Base-by-base conservation (phyloP, 2,888 invertebrate species). In the Eudasyphora cyanicolor region DNA sequence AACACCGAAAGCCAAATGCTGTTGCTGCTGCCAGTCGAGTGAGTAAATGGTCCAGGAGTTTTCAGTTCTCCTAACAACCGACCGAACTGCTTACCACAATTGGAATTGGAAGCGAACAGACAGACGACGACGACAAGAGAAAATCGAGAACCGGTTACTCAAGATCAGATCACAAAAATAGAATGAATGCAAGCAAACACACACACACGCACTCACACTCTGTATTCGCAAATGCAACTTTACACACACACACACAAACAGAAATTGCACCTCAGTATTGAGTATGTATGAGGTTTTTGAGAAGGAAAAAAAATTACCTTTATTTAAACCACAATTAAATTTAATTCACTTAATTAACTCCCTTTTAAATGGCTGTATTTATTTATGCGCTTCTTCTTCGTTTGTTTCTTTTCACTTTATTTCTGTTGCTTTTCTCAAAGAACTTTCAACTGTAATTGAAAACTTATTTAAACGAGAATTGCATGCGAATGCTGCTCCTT, bases 101-200 rank as follows among this genome's bases (percentile, higher is more conserved):
- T 60, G 49, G 27, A 60, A 60, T n/a, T 60, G 49, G 27, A 38
- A 19, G 49, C 49, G 12, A 8, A 32, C 6, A 69, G 21, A 45
- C 69, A n/a, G 42, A 57, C 0, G 19, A 12, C 24, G 57, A 8
- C 24, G 51, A 38, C 32, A 35, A 51, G 27, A 73, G 38, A 74
- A 45, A 14, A 60, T 32, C 6, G 35, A 74, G 74, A 84, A 84
- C 84, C 80, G 80, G 84, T 84, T 84, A 84, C 78, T 67, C 64
- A 57, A 81, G 80, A 84, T 84, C 76, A 51, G n/a, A n/a, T n/a
- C 67, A 67, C 75, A 76, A 60, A 81, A 76, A 81, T 81, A 81
- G 67, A 84, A 84, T 81, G 77, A 54, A 24, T 6, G 29, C 76
- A 62, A 19, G 49, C 32, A 70, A 2, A 24, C 24, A 54, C 54